Percentiles rank a stretch among this genome's conserved stretches.
These are phyloP conservation scores for Epizoanthus stellaris DNA, from an alignment of 92 coral and sea anemone genomes.

Conservation along the genomic window DNA sequence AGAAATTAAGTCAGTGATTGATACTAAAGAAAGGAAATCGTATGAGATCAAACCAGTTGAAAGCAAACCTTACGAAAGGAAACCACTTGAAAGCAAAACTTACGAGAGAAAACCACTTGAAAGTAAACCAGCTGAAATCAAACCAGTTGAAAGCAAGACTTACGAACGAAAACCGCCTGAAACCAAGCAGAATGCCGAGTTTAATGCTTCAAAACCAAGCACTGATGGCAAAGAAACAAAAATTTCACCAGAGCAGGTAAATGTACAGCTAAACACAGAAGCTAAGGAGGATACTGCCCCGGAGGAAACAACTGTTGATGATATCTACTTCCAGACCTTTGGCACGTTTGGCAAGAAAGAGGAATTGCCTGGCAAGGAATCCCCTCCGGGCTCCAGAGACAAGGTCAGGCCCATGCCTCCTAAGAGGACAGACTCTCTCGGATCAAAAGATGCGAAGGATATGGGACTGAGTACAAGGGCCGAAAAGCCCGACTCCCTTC, in stretches of 20 bases:
- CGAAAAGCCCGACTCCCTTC: conserved; percentile 31
- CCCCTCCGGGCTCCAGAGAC: conserved; percentile 25
- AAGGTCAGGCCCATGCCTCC: conserved; percentile 38
- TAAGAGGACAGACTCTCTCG: conserved; percentile 39
- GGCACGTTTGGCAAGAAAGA: conserved; percentile 74
- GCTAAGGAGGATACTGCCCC: conserved; percentile 25
- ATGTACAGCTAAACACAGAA: not conserved
- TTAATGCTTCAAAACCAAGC: not conserved
- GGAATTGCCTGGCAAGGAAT: conserved; percentile 16
- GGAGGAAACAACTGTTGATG: conserved; percentile 42
- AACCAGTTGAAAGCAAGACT: not conserved
- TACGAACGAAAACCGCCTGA: conserved; percentile 13
- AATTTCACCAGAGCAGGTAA: conserved; percentile 20
- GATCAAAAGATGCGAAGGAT: conserved; percentile 43
- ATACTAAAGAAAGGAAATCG: too few species aligned
- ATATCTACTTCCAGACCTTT: conserved; percentile 62
- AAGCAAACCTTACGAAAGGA: not conserved
- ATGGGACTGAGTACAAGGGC: conserved; percentile 14
- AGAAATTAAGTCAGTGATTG: too few species aligned
- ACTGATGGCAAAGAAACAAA: conserved; percentile 2
- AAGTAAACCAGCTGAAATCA: conserved; percentile 10
- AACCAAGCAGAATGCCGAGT: conserved; percentile 5
- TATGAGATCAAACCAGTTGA: conserved; percentile 6
- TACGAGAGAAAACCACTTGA: conserved; percentile 16
- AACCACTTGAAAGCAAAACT: conserved; percentile 5